phyloP scores from a whole-genome alignment of 2,888 invertebrate genomes.

The Phasia obesa region DNA sequence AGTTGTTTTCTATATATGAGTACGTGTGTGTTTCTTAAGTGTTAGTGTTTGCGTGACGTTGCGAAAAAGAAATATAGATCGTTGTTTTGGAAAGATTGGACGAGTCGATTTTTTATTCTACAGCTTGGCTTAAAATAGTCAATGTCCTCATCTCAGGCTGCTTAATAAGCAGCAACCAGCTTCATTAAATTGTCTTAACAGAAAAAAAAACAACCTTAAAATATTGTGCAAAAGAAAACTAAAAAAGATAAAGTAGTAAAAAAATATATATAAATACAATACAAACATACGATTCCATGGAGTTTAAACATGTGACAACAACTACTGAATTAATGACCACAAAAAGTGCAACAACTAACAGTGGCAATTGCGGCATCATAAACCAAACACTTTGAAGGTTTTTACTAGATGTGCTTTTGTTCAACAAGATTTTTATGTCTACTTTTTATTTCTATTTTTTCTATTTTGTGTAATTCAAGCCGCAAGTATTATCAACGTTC shows the following conservation, averaged over 20 bases:
- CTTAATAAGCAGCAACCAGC: conserved; percentile 74
- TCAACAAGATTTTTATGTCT: conserved; percentile 36
- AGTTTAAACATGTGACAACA: conserved; percentile 50
- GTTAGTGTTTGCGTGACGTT: conserved; percentile 65
- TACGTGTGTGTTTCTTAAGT: neutral
- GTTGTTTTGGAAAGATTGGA: conserved; percentile 50
- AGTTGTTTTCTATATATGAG: conserved; percentile 5
- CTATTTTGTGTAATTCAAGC: conserved; percentile 45
- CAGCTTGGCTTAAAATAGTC: conserved; percentile 48
- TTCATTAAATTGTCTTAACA: conserved; percentile 71
- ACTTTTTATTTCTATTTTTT: too few relatives aligned
- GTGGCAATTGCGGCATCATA: conserved; percentile 68
- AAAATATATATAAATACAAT: conserved; percentile 22
- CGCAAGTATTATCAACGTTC: conserved; percentile 54
- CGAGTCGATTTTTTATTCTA: conserved; percentile 34
- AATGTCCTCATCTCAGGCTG: conserved; percentile 70
- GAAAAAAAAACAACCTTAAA: conserved; percentile 67
- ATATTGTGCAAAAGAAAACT: conserved; percentile 52
- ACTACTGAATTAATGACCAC: conserved; percentile 10
- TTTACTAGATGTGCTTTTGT: conserved; percentile 22
- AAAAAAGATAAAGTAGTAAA: conserved; percentile 30
- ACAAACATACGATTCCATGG: neutral
- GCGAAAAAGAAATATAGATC: conserved; percentile 54
- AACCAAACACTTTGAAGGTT: conserved; percentile 66
- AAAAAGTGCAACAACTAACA: conserved; percentile 63